A percentile compares a stretch with the other conserved stretches of the same genome.
These are phyloP conservation scores for Caloenas nicobarica DNA, from an alignment of 2,113 vertebrate genomes.

Conservation along the genomic window DNA sequence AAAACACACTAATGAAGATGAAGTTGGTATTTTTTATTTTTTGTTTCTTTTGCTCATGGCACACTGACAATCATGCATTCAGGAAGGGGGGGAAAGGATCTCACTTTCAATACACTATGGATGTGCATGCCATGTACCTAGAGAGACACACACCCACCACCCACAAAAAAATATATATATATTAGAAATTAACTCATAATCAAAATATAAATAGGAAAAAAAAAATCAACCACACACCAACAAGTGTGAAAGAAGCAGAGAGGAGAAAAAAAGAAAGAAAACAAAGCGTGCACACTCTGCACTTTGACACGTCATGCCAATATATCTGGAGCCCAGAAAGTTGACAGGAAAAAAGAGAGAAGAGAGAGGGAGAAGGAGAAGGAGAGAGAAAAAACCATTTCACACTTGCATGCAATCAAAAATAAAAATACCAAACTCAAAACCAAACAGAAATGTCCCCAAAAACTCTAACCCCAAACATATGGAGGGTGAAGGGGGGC, in stretches of 20 bases:
- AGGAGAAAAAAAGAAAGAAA: slow-evolving; percentile 19
- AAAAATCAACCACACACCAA: slow-evolving; percentile 16
- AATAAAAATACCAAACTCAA: slow-evolving; percentile 58
- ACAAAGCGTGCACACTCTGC: slow-evolving; percentile 70
- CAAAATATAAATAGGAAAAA: slow-evolving; percentile 13
- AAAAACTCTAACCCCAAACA: slow-evolving; percentile 73
- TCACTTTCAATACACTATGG: slow-evolving; percentile 75
- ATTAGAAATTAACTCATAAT: background rate
- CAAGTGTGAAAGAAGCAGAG: slow-evolving; percentile 39
- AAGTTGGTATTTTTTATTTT: slow-evolving; percentile 80
- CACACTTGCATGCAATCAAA: slow-evolving; percentile 81
- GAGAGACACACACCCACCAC: slow-evolving; percentile 45
- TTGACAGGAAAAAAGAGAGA: background rate
- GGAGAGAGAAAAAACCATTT: slow-evolving; percentile 51
- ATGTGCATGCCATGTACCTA: slow-evolving; percentile 84
- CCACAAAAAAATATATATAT: slow-evolving; percentile 26
- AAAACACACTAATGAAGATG: slow-evolving; percentile 81
- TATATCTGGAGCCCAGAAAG: slow-evolving; percentile 43
- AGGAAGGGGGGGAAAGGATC: slow-evolving; percentile 59
- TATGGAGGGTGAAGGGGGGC: slow-evolving; percentile 58
- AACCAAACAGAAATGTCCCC: slow-evolving; percentile 68
- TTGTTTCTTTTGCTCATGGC: slow-evolving; percentile 71
- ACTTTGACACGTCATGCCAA: slow-evolving; percentile 70
- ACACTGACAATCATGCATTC: slow-evolving; percentile 87
- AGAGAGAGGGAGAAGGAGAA: background rate